phyloP scores from a whole-genome alignment of 2,113 vertebrate genomes.

The Neoarius graeffei region DNA sequence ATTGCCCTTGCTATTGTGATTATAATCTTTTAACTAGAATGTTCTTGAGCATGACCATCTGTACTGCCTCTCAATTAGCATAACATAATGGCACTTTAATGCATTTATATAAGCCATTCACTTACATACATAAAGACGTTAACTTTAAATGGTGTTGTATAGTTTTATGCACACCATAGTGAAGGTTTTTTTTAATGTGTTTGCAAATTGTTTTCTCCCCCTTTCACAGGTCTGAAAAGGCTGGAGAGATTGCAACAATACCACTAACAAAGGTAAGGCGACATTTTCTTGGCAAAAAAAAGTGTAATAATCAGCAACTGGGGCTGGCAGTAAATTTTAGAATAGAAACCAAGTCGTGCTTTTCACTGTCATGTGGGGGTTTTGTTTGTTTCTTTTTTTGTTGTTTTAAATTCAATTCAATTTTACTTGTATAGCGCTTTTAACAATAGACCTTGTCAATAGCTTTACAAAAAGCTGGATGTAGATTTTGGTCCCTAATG shows the following conservation, averaged over 20 bases:
- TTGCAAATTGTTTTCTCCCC: conserved; percentile 1
- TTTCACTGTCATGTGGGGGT: not conserved
- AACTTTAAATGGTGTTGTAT: conserved; percentile 8
- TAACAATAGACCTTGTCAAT: not conserved
- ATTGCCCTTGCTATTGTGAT: conserved; percentile 40
- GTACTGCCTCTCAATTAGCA: not conserved
- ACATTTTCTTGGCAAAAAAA: not conserved
- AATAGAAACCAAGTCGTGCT: conserved; percentile 4
- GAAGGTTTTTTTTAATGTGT: conserved; percentile 6
- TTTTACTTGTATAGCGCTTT: conserved; percentile 11
- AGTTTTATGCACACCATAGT: not conserved
- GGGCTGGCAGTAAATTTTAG: not conserved
- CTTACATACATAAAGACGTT: not conserved
- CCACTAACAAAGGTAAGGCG: conserved; percentile 68
- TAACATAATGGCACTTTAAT: conserved; percentile 12
- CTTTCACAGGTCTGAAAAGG: conserved; percentile 64
- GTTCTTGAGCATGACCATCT: conserved; percentile 32
- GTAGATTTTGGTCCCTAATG: not conserved
- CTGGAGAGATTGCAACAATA: conserved; percentile 72
- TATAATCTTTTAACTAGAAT: conserved; percentile 33
- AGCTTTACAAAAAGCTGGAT: not conserved
- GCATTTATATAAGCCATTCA: conserved; percentile 5
- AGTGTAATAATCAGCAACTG: conserved; percentile 7
- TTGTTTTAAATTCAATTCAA: not conserved
- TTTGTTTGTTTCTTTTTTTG: not conserved